phyloP scores from a whole-genome alignment of 1,140 invertebrate species.

The Matsumurasca onukii region DNA sequence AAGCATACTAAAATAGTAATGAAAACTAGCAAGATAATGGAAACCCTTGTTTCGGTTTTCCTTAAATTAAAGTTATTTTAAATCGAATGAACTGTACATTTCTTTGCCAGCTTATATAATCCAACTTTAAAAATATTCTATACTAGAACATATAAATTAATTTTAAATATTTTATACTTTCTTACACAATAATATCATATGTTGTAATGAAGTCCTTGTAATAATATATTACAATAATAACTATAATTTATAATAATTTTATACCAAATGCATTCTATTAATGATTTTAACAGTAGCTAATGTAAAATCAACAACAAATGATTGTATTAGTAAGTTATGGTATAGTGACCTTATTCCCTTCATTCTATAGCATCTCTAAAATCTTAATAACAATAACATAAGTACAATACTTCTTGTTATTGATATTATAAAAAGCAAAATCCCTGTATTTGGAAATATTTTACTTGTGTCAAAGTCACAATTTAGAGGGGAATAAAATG shows the following conservation, averaged over 20 bases:
- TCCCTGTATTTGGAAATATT: constrained; percentile 4
- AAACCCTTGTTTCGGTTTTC: no score
- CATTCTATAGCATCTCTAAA: background rate
- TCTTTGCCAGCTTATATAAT: no score
- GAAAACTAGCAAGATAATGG: no score
- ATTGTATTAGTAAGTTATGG: constrained; percentile 21
- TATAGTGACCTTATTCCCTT: background rate
- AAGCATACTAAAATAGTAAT: no score
- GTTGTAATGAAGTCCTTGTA: constrained; percentile 18
- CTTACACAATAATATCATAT: constrained; percentile 19
- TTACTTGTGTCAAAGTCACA: background rate
- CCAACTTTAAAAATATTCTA: constrained; percentile 10
- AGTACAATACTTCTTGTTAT: background rate
- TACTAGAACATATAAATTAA: constrained; percentile 21
- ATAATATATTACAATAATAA: constrained; percentile 25
- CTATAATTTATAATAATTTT: constrained; percentile 26
- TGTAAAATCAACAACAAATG: constrained; percentile 31
- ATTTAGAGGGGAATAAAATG: constrained; percentile 11
- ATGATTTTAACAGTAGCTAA: constrained; percentile 21
- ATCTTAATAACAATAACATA: background rate
- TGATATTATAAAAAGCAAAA: constrained; percentile 7
- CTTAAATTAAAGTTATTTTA: no score
- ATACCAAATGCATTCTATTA: constrained; percentile 18
- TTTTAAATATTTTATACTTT: constrained; percentile 22
- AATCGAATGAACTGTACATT: no score